Conservation (phyloP, 2,113 vertebrate genomes). For the Sceloporus tristichus region DNA sequence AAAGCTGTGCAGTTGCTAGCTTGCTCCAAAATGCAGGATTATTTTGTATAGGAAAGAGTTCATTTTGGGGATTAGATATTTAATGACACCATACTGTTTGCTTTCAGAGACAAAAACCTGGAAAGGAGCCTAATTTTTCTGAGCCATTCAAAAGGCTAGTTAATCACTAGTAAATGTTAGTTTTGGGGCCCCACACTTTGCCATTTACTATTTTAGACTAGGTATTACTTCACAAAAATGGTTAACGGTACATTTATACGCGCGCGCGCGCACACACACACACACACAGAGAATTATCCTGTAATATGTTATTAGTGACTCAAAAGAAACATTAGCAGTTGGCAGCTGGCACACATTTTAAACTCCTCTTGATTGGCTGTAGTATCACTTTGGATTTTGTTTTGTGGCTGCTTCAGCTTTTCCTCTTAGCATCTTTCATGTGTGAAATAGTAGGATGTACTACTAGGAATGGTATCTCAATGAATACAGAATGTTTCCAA, state of each 20-base stretch:
- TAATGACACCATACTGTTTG: not conserved
- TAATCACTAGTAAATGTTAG: not conserved
- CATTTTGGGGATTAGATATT: conserved; percentile 1
- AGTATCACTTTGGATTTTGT: no score
- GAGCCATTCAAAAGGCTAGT: not conserved
- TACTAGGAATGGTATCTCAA: no score
- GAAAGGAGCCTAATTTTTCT: not conserved
- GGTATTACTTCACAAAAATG: not conserved
- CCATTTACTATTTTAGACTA: conserved; percentile 28
- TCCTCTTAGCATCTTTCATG: no score
- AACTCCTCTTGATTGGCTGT: no score
- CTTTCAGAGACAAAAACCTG: not conserved
- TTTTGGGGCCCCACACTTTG: not conserved
- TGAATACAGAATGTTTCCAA: no score
- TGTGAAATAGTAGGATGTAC: not conserved
- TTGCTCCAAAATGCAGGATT: conserved; percentile 26
- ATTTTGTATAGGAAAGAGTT: conserved; percentile 17
- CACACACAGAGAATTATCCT: not conserved
- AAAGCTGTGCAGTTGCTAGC: conserved; percentile 20
- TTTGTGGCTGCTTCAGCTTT: no score
- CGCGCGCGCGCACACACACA: no score
- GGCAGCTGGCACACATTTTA: no score
- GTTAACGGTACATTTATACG: no score
- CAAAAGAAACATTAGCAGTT: not conserved
- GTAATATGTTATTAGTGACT: not conserved